Evolutionary conservation across 2,888 invertebrate genomes (phyloP), one percentile per base, ranked within the genome.

Genomic region (Fragum sueziense): DNA sequence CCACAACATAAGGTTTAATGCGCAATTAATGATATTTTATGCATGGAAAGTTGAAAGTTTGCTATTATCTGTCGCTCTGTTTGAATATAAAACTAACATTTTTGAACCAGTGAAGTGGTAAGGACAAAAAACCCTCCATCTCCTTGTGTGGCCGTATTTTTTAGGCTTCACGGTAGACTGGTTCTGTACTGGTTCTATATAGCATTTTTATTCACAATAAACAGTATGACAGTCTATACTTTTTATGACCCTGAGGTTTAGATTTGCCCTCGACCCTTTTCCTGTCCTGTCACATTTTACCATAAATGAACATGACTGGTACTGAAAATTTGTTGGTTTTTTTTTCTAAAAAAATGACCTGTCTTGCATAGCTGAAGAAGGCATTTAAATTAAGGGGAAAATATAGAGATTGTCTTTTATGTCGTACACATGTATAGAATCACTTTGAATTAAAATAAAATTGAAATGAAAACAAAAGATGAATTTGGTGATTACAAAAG

Each of bases 91-190:
- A 61, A 59, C 70, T 70, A 70, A 76, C 57, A 74, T 74, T 59
- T 74, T 37, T 41, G 51, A 37, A 9, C 41, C 79, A 70, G 27
- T 70, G 70, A 76, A 73, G 78, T 76, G 54, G 37, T 67, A 74
- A 74, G 75, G 65, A 47, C 74, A 61, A 76, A 69, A 59, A 74
- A 52, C 61, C 71, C 59, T 22, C 62, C 73, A 41, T 72, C 82
- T 34, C 62, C 72, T 61, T 84, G 84, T 84, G 84, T 84, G 84
- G 84, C 79, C 84, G 65, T 62, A 31, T 51, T 68, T 51, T 79
- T 9, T 82, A 84, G 84, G 65, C 41, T 65, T 65, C 41, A 65
- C 27, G 65, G n/a, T 65, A 41, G 65, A 65, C 65, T 65, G 65
- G 65, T 65, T 65, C 27, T 65, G 65, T 65, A 65, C 65, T 65